Evolutionary conservation across 2,113 vertebrate species (phyloP), one percentile per base, ranked within the genome.

Genomic region (Phaethornis superciliosus): DNA sequence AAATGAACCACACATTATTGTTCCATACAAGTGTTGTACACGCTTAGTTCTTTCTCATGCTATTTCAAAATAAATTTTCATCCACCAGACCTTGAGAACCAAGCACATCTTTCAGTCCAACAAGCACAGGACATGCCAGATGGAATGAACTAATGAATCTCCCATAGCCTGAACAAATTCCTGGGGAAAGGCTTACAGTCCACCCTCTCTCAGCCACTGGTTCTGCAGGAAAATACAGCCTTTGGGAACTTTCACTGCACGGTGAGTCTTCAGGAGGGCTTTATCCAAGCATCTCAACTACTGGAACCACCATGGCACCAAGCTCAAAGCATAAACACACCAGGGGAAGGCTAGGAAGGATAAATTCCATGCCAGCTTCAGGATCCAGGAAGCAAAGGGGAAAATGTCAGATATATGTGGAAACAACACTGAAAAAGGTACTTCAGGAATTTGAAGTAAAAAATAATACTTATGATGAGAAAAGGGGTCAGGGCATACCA

Each of bases 141-240:
- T 68, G 37, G 63, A 51, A 80, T 91, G 49, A 80, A 40, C 5
- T 0, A 0, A 52, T 0, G 2, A 4, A 32, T 8, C 17, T 59
- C 4, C 0, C 35, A 51, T 2, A 55, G 26, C 26, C 14, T 0
- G 2, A 74, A 15, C 14, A 51, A 80, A 80, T 46, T 67, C 44
- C 6, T 6, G 12, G 23, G 44, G 23, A 85, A 88, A 59, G 12
- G 46, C 23, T 30, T 54, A 55, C 35, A 58, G 46, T 11, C 8
- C 27, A 11, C 4, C 1, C 6, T 21, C 51, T 22, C 70, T 65
- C 70, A 62, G 33, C 10, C 40, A 49, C 15, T 6, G 40, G 9
- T 8, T 74, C 51, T 74, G 60, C 60, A 77, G 15, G 40, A 54
- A 56, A 89, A 67, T 13, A 42, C 15, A 8, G 20, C 46, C 77